Evolutionary conservation across 2,797 vertebrate genomes (phyloP).

Genomic region (Hyperoplus immaculatus): DNA sequence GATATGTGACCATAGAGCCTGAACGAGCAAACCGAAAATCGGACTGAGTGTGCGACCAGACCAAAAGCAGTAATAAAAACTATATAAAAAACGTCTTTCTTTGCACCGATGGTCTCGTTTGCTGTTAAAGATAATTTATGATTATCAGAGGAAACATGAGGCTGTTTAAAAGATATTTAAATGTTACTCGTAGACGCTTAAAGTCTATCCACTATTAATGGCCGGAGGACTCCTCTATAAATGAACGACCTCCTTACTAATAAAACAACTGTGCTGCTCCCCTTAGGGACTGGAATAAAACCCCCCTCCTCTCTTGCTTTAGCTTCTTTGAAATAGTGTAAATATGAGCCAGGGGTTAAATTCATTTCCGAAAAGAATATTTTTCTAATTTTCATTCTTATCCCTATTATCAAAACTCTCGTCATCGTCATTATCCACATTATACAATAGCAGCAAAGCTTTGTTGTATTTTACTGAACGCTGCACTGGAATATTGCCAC

Average conservation of each 20-base stretch:
- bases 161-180: too few relatives aligned
- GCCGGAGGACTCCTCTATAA: constrained; percentile 49
- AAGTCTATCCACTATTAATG: constrained; percentile 70
- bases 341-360: constrained; percentile 29
- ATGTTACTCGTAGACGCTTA: background rate
- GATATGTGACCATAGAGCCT: too few relatives aligned
- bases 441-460: background rate
- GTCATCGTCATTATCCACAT: background rate
- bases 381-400: constrained; percentile 22
- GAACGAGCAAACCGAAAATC: too few relatives aligned
- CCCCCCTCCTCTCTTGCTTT: constrained; percentile 3
- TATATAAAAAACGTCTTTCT: too few relatives aligned
- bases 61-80: too few relatives aligned
- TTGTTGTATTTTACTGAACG: constrained; percentile 11
- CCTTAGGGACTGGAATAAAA: constrained; percentile 16
- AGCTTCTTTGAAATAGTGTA: constrained; percentile 26
- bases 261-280: constrained; percentile 51
- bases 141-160: too few relatives aligned
- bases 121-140: too few relatives aligned
- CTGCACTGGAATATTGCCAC: background rate
- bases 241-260: constrained; percentile 55
- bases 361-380: constrained; percentile 12
- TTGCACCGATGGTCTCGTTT: too few relatives aligned
- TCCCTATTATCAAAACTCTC: constrained; percentile 1
- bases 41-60: too few relatives aligned